These are phyloP conservation scores for Laterallus jamaicensis DNA, from an alignment of 2,113 vertebrate genomes.

Conservation along the genomic window DNA sequence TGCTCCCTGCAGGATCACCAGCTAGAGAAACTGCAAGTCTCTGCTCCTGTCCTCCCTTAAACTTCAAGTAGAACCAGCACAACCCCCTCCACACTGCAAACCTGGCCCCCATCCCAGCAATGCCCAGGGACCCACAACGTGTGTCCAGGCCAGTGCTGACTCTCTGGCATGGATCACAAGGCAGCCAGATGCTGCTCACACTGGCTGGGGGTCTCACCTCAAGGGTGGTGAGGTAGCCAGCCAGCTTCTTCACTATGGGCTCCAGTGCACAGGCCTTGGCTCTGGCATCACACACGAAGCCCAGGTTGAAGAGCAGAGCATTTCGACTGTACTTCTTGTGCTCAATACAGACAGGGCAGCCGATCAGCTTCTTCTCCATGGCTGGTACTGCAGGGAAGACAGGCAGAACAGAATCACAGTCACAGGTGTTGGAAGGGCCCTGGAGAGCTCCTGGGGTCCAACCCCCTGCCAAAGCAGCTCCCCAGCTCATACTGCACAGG, in stretches of 20 bases:
- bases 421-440: no score
- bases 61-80: neutral
- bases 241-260: slow-evolving; percentile 96
- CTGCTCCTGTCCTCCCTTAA: rapidly evolving
- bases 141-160: neutral
- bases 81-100: neutral
- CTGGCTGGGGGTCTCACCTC: slow-evolving; percentile 78
- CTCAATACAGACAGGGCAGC: slow-evolving; percentile 96
- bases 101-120: neutral
- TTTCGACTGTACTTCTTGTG: slow-evolving; percentile 98
- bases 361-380: slow-evolving; percentile 98
- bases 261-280: slow-evolving; percentile 94
- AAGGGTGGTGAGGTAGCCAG: slow-evolving; percentile 94
- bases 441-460: no score
- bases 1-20: rapidly evolving
- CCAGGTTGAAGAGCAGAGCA: slow-evolving; percentile 95
- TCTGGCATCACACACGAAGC: slow-evolving; percentile 92
- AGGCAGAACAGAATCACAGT: neutral
- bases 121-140: rapidly evolving
- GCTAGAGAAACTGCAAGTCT: rapidly evolving
- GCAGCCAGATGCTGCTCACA: rapidly evolving
- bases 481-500: no score
- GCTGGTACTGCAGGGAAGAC: slow-evolving; percentile 83
- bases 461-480: no score
- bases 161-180: rapidly evolving